phyloP scores from a whole-genome alignment of 2,113 vertebrate species.

The Phodopus roborovskii region DNA sequence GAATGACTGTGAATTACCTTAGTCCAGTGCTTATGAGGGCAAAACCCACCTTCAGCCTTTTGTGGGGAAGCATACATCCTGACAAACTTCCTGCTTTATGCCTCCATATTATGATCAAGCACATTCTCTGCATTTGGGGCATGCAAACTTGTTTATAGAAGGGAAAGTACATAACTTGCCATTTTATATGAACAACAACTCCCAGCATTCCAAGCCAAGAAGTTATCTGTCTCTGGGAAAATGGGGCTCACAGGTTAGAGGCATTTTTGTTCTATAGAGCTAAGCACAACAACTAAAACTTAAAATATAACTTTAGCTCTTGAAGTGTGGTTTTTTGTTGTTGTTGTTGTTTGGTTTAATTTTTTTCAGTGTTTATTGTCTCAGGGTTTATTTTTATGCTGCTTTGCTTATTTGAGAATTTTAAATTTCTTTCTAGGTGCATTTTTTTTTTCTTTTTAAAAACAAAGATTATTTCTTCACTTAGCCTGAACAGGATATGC shows the following conservation, averaged over 20 bases:
- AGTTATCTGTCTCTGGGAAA: background rate
- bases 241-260: background rate
- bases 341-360: slow-evolving; percentile 25
- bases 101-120: background rate
- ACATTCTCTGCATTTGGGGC: background rate
- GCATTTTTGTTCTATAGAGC: background rate
- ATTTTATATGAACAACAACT: background rate
- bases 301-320: background rate
- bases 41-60: background rate
- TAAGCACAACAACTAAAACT: background rate
- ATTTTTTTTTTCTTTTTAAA: slow-evolving; percentile 51
- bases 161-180: background rate
- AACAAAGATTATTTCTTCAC: slow-evolving; percentile 26
- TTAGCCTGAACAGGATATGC: background rate
- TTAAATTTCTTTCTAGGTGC: slow-evolving; percentile 31
- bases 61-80: background rate
- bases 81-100: background rate
- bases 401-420: background rate
- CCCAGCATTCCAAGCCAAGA: background rate
- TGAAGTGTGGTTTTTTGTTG: background rate
- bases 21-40: background rate
- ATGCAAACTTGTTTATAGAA: background rate
- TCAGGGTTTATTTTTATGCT: slow-evolving; percentile 1
- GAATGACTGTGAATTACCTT: background rate
- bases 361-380: slow-evolving; percentile 35